A percentile compares a stretch with the other conserved stretches of the same genome.
These are phyloP conservation scores for Ferrisia virgata DNA, from an alignment of 2,888 invertebrate species.

Conservation along the genomic window DNA sequence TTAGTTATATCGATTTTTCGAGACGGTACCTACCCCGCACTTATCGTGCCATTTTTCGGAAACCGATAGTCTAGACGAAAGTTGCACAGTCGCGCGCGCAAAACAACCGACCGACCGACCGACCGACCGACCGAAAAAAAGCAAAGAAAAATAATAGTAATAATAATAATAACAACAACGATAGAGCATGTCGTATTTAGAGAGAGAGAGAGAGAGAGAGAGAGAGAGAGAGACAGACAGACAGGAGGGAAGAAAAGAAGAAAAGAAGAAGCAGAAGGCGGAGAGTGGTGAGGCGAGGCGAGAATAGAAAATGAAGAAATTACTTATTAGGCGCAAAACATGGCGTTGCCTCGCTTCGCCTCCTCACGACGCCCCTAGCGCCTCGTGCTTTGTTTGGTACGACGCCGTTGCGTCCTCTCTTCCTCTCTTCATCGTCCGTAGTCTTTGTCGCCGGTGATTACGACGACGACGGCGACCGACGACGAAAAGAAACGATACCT, in stretches of 20 bases:
- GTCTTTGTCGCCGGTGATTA: neutral
- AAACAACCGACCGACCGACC: neutral
- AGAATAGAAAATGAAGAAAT: neutral
- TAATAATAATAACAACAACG: no score
- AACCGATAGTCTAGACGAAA: neutral
- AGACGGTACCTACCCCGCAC: neutral
- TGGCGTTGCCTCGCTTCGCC: neutral
- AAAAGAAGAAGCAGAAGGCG: neutral
- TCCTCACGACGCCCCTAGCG: no score
- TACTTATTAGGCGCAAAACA: neutral
- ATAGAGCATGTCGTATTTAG: neutral
- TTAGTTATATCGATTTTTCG: neutral
- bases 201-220: neutral
- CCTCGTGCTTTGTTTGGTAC: no score
- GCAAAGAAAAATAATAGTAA: neutral
- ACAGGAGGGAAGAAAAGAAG: no score
- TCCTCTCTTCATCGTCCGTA: no score
- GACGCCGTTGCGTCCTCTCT: no score
- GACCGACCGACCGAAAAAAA: neutral
- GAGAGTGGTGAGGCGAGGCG: no score
- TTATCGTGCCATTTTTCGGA: neutral
- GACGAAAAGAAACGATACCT: no score
- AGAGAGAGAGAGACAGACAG: neutral
- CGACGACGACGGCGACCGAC: no score
- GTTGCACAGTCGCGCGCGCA: neutral